Evolutionary conservation across 2,797 vertebrate species (phyloP), one percentile per base, ranked within the genome.

Genomic region (Carduelis carduelis): DNA sequence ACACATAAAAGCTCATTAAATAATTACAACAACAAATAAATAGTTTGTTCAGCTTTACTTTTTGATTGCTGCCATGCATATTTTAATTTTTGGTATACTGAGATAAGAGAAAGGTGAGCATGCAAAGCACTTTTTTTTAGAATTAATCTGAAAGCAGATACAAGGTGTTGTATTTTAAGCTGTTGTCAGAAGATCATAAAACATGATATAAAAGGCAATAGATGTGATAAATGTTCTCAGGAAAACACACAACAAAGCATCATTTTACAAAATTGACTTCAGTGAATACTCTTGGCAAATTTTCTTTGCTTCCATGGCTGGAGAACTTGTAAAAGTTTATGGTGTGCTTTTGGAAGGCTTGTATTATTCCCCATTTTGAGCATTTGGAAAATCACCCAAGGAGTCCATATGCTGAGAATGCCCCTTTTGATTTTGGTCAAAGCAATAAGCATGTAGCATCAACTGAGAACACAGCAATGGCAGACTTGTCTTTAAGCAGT

Each of bases 11-110:
- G 95, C 97, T 98, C 94, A 97, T 98, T 98, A 98, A 98, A 98
- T 98, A 98, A 98, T 97, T 97, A 98, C 97, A 97, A 90, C 96
- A 97, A 98, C 97, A 98, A 98, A 98, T 98, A 98, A 98, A 98
- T 98, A 98, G 93, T 97, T 97, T 95, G 94, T 97, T 97, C 94
- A 91, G 97, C 96, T 98, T 97, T 97, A 92, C 93, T 96, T 97
- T 97, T 96, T 96, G 97, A 96, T 94, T 96, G 93, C 97, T 97
- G 97, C 97, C 97, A 97, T 97, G 97, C 96, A 95, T 84, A 92
- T 93, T 95, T 93, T 86, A 89, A 60, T 97, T 97, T 97, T 97
- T 97, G 90, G 89, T 97, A 97, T 97, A 97, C 66, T 97, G 96
- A 94, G 91, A 94, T 92, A 95, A 93, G 20, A 96, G 85, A 92